A percentile compares a stretch with the other conserved stretches of the same genome.
Conservation (phyloP, 2,888 invertebrate genomes). For the Thecocarcelia acutangulata region DNA sequence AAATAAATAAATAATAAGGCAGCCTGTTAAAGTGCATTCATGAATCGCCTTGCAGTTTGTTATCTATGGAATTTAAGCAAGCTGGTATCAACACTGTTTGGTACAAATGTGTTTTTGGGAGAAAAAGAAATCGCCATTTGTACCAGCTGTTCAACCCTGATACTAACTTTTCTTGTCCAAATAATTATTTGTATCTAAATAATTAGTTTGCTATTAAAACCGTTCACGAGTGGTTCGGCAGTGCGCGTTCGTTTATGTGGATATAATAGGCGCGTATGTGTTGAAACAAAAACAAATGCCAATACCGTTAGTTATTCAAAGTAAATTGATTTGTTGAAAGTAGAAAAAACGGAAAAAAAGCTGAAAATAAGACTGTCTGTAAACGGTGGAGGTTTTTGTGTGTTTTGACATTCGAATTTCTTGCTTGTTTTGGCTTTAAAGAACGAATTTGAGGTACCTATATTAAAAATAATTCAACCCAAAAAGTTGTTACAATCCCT, state of each 20-base stretch:
- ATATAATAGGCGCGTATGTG: slow-evolving; percentile 28
- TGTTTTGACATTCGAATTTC: slow-evolving; percentile 20
- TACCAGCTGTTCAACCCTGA: not conserved
- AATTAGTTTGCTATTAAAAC: slow-evolving; percentile 20
- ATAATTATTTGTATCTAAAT: not conserved
- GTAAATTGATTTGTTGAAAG: slow-evolving; percentile 29
- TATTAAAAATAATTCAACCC: not conserved
- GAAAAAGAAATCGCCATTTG: not conserved
- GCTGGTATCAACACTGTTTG: no score
- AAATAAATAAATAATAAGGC: no score
- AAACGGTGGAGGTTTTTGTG: slow-evolving; percentile 25
- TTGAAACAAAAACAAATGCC: slow-evolving; percentile 44
- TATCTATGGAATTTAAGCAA: no score
- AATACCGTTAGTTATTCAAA: slow-evolving; percentile 33
- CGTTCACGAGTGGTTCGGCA: slow-evolving; percentile 6
- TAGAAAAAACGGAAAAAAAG: slow-evolving; percentile 14
- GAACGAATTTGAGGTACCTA: slow-evolving; percentile 39
- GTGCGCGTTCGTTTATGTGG: slow-evolving; percentile 17
- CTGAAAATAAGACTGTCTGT: slow-evolving; percentile 12
- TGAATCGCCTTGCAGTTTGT: no score
- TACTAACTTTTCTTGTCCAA: not conserved
- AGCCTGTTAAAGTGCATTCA: no score
- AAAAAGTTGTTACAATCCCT: not conserved
- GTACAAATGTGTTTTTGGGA: not conserved
- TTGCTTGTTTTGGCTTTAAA: slow-evolving; percentile 24